Base-by-base conservation (phyloP, 2,113 vertebrate genomes). In the Oryzias javanicus region DNA sequence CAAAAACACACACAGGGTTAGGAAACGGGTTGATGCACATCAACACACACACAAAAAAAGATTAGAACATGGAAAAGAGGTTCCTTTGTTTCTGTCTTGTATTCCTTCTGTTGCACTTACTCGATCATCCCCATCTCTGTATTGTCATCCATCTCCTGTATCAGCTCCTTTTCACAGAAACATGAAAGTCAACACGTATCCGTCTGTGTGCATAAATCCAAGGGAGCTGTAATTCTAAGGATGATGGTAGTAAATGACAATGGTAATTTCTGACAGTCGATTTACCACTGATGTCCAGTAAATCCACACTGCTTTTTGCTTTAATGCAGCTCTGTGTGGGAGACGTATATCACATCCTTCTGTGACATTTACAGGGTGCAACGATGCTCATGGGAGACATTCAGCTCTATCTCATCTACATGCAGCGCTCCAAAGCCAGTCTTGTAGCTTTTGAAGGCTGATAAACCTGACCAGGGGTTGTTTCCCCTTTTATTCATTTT, bases 341-440 rank as follows among this genome's bases (percentile, higher is more conserved):
- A 66, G 80, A 81, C 66, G 78, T 91, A 88, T 85, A 88, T 90
- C 66, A 64, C 72, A 68, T 66, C 66, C 79, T 81, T 81, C 74
- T 74, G 72, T 89, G 89, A 91, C 90, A 89, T 92, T 92, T 90
- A 90, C 82, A 83, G 80, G 84, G 79, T 64, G 68, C 70, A 83
- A 90, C 79, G 81, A 87, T 86, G 88, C 90, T 90, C 90, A 42
- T 50, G 90, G 87, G 91, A 90, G 66, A 82, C 86, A 83, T 91
- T 89, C 80, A 79, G 82, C 87, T 88, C 74, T 20, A 70, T 80
- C 86, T 90, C 75, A 83, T 88, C 83, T 72, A 72, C 81, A 87
- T 87, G 87, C 85, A 74, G 67, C 22, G 51, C 72, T 84, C 76
- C 79, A 79, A 88, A 84, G 86, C 83, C 87, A 80, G 73, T 86